Evolutionary conservation across 2,113 vertebrate genomes (phyloP).

Genomic region (Onychostoma macrolepis): DNA sequence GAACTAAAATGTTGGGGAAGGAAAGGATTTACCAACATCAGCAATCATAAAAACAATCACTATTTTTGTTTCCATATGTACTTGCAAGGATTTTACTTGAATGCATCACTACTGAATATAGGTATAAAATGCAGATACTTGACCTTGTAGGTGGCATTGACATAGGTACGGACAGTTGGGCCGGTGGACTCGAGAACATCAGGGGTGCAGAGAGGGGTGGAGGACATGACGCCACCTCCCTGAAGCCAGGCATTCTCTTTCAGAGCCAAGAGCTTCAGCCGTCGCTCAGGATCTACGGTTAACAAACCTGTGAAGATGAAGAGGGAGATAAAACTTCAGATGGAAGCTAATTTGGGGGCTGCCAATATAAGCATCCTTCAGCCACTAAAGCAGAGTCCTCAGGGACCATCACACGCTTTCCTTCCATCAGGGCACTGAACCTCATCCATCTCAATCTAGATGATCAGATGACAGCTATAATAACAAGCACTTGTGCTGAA

Average conservation of each 20-base stretch:
- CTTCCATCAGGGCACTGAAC: constrained; percentile 14
- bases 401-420: not conserved
- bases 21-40: too few relatives aligned
- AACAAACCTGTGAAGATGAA: constrained; percentile 76
- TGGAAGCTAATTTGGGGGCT: constrained; percentile 8
- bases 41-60: too few relatives aligned
- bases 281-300: constrained; percentile 84
- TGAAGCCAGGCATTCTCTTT: constrained; percentile 88
- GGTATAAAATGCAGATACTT: not conserved
- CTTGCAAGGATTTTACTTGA: not conserved
- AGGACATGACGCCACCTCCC: constrained; percentile 84
- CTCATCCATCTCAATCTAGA: constrained; percentile 37
- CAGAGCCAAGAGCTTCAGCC: constrained; percentile 86
- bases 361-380: constrained; percentile 12
- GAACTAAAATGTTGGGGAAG: not conserved
- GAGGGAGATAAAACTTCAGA: not conserved
- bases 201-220: constrained; percentile 88
- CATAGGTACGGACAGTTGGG: constrained; percentile 84
- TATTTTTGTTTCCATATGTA: not conserved
- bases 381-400: constrained; percentile 8
- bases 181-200: constrained; percentile 89
- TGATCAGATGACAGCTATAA: constrained; percentile 34
- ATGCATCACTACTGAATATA: not conserved
- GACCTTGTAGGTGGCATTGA: constrained; percentile 91
- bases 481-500: constrained; percentile 37